These are phyloP conservation scores for Melanchra persicariae DNA, from an alignment of 2,888 invertebrate species.

Conservation along the genomic window DNA sequence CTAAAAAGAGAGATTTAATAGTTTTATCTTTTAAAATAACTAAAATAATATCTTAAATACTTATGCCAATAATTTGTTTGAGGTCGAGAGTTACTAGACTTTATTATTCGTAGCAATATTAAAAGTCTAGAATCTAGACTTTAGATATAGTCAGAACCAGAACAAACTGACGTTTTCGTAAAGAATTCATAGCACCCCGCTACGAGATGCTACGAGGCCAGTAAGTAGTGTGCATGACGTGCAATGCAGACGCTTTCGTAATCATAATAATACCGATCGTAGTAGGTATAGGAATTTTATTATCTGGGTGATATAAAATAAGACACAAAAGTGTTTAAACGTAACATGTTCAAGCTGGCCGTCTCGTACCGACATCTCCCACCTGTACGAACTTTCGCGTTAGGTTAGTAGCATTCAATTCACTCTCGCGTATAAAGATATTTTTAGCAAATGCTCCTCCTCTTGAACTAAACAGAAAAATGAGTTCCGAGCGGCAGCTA, in stretches of 20 bases:
- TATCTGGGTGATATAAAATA: not conserved
- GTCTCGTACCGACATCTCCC: constrained; percentile 10
- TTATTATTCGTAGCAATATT: no score
- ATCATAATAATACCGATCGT: not conserved
- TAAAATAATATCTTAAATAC: no score
- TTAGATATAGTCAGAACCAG: no score
- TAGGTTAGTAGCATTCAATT: constrained; percentile 2
- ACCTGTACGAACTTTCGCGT: constrained; percentile 18
- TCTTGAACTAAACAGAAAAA: no score
- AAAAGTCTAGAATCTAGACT: no score
- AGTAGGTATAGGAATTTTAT: no score
- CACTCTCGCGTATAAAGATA: not conserved
- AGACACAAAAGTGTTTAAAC: constrained; percentile 14
- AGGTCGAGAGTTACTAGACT: no score
- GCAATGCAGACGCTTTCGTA: not conserved
- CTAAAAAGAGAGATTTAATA: no score
- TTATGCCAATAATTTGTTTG: no score
- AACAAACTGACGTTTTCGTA: not conserved
- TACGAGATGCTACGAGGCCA: constrained; percentile 23
- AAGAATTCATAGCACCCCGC: constrained; percentile 25
- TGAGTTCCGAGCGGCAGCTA: no score
- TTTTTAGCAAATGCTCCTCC: constrained; percentile 10
- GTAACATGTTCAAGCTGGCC: constrained; percentile 19
- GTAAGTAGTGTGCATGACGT: not conserved
- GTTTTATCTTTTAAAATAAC: no score